Evolutionary conservation across 2,797 vertebrate species (phyloP).

Genomic region (Chelidonichthys spinosus): DNA sequence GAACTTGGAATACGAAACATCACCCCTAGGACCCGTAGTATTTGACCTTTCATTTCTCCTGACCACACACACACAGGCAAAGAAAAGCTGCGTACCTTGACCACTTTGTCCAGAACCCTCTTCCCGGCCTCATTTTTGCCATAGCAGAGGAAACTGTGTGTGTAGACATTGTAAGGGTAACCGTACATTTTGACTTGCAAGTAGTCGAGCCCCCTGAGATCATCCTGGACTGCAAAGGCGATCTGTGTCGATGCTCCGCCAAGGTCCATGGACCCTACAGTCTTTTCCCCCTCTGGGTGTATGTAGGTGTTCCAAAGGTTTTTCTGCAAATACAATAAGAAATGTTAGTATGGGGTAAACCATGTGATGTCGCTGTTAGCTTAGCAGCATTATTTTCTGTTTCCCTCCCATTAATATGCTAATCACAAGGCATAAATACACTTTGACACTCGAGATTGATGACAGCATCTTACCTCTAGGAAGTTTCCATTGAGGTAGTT

Average conservation of each 20-base stretch:
- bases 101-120: constrained; percentile 84
- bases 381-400: no score
- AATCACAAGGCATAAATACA: neutral
- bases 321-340: constrained; percentile 79
- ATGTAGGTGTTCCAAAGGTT: constrained; percentile 88
- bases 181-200: constrained; percentile 87
- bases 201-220: constrained; percentile 64
- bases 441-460: neutral
- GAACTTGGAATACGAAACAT: neutral
- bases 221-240: constrained; percentile 84
- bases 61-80: neutral
- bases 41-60: neutral
- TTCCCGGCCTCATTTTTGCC: constrained; percentile 94
- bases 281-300: constrained; percentile 84
- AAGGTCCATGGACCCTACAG: constrained; percentile 92
- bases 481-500: constrained; percentile 98
- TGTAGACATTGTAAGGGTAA: constrained; percentile 92
- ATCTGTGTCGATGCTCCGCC: constrained; percentile 97
- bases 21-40: neutral
- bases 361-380: neutral
- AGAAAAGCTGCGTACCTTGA: constrained; percentile 81
- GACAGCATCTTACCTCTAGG: constrained; percentile 85
- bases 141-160: constrained; percentile 95
- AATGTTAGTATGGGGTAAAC: neutral
- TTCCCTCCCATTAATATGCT: neutral